phyloP scores from a whole-genome alignment of 2,797 vertebrate species.

The Dallia pectoralis region DNA sequence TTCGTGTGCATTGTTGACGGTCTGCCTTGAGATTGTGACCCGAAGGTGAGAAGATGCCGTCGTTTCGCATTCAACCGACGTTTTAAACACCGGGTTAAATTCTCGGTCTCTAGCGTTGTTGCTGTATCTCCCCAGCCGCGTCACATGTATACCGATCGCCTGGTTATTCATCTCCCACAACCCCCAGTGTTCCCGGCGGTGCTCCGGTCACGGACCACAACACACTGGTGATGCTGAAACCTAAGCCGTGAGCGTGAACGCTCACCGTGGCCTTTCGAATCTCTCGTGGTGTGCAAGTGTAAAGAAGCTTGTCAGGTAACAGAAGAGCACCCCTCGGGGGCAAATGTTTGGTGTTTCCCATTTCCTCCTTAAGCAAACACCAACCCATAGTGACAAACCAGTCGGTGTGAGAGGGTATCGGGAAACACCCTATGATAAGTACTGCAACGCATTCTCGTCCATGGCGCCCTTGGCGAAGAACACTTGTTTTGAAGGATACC shows the following conservation, averaged over 20 bases:
- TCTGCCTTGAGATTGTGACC: not conserved
- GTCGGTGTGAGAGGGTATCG: slow-evolving; percentile 60
- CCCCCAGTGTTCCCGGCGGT: slow-evolving; percentile 1
- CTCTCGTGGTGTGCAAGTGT: slow-evolving; percentile 31
- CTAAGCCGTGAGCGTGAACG: slow-evolving; percentile 20
- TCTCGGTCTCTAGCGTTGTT: too few species aligned
- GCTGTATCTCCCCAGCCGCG: too few species aligned
- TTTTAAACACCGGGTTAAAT: not conserved
- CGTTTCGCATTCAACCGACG: not conserved
- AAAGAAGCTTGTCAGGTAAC: slow-evolving; percentile 40
- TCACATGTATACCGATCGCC: not conserved
- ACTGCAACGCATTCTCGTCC: slow-evolving; percentile 52
- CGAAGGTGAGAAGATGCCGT: not conserved
- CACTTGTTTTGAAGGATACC: slow-evolving; percentile 64
- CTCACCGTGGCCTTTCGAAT: slow-evolving; percentile 17
- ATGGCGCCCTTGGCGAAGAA: slow-evolving; percentile 55
- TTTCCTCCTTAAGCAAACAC: slow-evolving; percentile 62
- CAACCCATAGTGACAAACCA: slow-evolving; percentile 73
- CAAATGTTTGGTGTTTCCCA: slow-evolving; percentile 56
- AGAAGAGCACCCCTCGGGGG: slow-evolving; percentile 47
- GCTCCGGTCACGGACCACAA: slow-evolving; percentile 20
- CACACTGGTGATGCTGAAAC: slow-evolving; percentile 30
- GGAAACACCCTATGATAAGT: slow-evolving; percentile 59
- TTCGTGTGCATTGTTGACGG: too few species aligned
- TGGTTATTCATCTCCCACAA: not conserved